Percentiles rank a stretch among this genome's conserved stretches.
Evolutionary conservation across 1,140 invertebrate genomes (phyloP).

Genomic region (Drosophila kurseongensis): DNA sequence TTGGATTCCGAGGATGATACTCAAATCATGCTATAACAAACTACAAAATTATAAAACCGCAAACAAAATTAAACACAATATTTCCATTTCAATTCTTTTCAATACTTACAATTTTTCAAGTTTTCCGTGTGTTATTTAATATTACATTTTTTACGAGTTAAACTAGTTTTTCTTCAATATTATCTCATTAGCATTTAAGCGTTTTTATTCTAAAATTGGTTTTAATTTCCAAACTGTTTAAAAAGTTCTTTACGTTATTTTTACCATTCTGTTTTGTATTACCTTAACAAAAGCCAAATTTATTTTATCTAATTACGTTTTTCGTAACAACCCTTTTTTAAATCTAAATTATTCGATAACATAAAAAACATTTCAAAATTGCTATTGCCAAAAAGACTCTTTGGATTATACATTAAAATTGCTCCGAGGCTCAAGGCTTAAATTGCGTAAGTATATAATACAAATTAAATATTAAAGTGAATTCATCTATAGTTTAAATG

Average conservation of each 20-base stretch:
- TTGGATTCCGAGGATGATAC: conserved; percentile 19
- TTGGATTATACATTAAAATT: conserved; percentile 61
- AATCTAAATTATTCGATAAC: conserved; percentile 6
- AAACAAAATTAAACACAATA: conserved; percentile 13
- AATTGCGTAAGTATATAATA: conserved; percentile 56
- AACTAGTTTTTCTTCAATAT: conserved; percentile 44
- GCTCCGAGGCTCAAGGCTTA: conserved; percentile 33
- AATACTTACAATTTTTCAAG: conserved; percentile 35
- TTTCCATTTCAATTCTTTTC: conserved; percentile 14
- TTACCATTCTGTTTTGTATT: conserved; percentile 5
- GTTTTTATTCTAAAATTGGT: conserved; percentile 21
- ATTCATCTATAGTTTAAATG: too few species aligned
- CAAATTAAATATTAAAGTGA: not conserved
- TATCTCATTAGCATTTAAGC: conserved; percentile 44
- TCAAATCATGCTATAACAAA: conserved; percentile 12
- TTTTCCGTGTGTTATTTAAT: conserved; percentile 50
- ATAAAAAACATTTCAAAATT: conserved; percentile 13
- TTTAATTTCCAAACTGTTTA: not conserved
- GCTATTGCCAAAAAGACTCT: conserved; percentile 35
- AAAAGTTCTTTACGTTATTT: not conserved
- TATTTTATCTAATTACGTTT: conserved; percentile 21
- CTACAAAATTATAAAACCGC: conserved; percentile 30
- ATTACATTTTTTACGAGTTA: conserved; percentile 34
- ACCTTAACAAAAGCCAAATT: conserved; percentile 38
- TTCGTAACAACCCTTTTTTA: conserved; percentile 12